Evolutionary conservation across 92 coral and sea anemone species (phyloP).

Genomic region (Heteractis magnifica): DNA sequence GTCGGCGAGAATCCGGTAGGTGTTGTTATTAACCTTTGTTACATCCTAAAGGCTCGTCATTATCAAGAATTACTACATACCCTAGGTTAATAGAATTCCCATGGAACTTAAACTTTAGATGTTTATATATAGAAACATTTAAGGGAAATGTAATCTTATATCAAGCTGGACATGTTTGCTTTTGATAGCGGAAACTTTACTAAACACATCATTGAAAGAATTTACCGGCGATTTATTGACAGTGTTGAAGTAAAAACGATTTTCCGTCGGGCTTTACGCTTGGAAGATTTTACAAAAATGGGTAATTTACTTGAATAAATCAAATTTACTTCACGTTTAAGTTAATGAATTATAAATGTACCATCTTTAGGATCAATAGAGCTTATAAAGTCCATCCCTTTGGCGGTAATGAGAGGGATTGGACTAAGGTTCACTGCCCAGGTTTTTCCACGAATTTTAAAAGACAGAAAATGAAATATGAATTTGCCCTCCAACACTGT

Average conservation of each 20-base stretch:
- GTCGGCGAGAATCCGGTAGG: slow-evolving; percentile 85
- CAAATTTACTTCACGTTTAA: background rate
- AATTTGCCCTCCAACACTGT: no score
- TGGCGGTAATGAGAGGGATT: no score
- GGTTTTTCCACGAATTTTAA: no score
- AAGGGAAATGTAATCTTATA: background rate
- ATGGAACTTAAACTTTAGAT: background rate
- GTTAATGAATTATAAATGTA: background rate
- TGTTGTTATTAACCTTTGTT: background rate
- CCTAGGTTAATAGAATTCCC: background rate
- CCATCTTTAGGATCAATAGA: background rate
- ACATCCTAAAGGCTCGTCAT: background rate
- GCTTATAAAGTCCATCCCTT: no score
- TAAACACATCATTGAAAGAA: no score
- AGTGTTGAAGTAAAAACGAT: background rate
- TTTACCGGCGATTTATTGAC: background rate
- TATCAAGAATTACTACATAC: background rate
- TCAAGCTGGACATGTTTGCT: background rate
- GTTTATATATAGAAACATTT: background rate
- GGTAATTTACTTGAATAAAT: background rate
- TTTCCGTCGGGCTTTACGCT: background rate
- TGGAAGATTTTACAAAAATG: slow-evolving; percentile 1
- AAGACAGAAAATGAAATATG: no score
- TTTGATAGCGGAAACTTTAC: no score
- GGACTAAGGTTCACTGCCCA: no score